Evolutionary conservation across 2,797 vertebrate species (phyloP), one percentile per base, ranked within the genome.

Genomic region (Epinephelus malabaricus): DNA sequence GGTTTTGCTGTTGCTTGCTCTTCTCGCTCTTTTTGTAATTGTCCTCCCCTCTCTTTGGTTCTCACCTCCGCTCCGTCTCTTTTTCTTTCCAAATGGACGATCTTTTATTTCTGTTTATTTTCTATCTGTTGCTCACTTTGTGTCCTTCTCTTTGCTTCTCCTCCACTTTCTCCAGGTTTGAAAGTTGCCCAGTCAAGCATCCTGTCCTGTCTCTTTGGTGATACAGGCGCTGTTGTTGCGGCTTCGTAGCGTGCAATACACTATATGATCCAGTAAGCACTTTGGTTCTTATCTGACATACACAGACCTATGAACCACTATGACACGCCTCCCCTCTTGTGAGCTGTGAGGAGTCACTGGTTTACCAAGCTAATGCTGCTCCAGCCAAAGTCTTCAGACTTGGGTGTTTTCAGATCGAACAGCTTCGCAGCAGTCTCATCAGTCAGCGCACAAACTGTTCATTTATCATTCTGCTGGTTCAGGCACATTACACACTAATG

Each of bases 311-410:
- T 73, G 90, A 90, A 92, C 84, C 76, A 75, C 90, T 87, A 81
- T 79, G 91, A 75, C 86, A 92, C 92, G 65, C 73, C 76, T 89
- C 86, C 87, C 93, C 94, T 91, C 83, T 88, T 91, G 90, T 83
- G 86, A 82, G 95, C 95, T 92, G 86, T 95, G 94, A 95, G 86
- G 87, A 92, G 75, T 86, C 88, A 89, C 85, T 74, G 47, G 85
- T 89, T 84, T 87, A 86, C 92, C 83, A 75, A 85, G 89, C 86
- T 88, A 90, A 88, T 65, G 84, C 56, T 19, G 72, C 73, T 78
- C 58, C 76, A 76, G 64, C 68, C 74, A 21, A n/a, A 47, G 59
- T 81, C 78, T 43, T 62, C 2, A 21, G 61, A 46, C 50, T 9
- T 34, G 61, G 84, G 76, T 81, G 61, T 77, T 87, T 88, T 71